phyloP scores from a whole-genome alignment of 2,113 vertebrate species.

The Actinemys pallida region DNA sequence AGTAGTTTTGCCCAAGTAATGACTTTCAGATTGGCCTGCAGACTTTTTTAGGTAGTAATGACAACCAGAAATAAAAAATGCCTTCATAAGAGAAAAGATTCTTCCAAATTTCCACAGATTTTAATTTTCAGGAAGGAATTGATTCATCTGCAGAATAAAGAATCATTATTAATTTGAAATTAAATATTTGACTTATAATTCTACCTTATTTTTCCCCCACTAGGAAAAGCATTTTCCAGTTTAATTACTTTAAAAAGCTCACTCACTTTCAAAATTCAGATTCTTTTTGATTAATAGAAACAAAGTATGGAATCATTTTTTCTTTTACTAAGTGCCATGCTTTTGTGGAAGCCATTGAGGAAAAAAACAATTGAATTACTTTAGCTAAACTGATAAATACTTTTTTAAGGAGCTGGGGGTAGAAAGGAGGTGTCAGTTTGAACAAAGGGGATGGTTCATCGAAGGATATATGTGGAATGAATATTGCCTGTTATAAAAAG shows the following conservation, averaged over 20 bases:
- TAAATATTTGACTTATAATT: background rate
- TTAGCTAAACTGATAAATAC: background rate
- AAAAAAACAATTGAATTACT: background rate
- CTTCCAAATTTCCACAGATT: background rate
- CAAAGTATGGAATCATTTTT: background rate
- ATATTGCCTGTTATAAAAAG: background rate
- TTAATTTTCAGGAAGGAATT: background rate
- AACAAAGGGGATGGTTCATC: background rate
- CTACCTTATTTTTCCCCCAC: background rate
- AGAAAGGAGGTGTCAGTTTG: constrained; percentile 4
- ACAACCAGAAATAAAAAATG: background rate
- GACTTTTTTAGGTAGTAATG: background rate
- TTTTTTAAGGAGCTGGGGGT: background rate
- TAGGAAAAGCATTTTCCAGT: constrained; percentile 4
- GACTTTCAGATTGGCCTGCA: constrained; percentile 19
- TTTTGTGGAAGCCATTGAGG: background rate
- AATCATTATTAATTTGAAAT: background rate
- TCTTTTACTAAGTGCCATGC: background rate
- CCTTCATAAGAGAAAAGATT: background rate
- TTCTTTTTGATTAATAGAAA: constrained; percentile 15
- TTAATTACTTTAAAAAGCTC: background rate
- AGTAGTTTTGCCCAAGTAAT: constrained; percentile 8
- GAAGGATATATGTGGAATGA: background rate
- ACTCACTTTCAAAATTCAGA: background rate
- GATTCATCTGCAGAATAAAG: background rate